phyloP scores from a whole-genome alignment of 2,113 vertebrate genomes.

The Mola mola region DNA sequence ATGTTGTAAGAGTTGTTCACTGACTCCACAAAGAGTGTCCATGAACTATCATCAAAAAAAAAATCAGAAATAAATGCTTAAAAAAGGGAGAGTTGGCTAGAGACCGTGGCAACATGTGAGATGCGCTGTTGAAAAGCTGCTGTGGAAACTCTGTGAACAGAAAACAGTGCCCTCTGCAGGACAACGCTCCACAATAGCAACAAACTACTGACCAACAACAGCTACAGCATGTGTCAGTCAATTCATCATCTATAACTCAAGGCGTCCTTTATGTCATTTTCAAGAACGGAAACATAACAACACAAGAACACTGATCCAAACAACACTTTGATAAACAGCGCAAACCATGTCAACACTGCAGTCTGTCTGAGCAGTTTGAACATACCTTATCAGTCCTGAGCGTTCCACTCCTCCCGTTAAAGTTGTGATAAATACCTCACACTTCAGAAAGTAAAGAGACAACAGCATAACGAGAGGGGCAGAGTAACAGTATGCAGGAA shows the following conservation, averaged over 20 bases:
- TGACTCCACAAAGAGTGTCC: too few species aligned
- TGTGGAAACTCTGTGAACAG: slow-evolving; percentile 13
- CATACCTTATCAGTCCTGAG: slow-evolving; percentile 27
- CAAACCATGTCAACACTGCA: neutral
- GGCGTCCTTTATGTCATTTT: too few species aligned
- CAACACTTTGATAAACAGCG: neutral
- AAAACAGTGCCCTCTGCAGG: slow-evolving; percentile 67
- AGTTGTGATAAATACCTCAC: neutral
- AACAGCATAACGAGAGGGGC: neutral
- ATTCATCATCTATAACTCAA: too few species aligned
- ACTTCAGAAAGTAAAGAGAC: slow-evolving; percentile 18
- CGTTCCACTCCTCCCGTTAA: neutral
- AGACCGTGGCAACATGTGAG: slow-evolving; percentile 48
- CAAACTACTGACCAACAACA: too few species aligned
- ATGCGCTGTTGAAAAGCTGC: slow-evolving; percentile 51
- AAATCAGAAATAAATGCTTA: neutral
- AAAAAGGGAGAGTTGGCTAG: neutral
- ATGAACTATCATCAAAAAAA: neutral
- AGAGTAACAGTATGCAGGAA: neutral
- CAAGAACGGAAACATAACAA: too few species aligned
- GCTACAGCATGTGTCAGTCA: neutral
- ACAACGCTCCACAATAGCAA: slow-evolving; percentile 18
- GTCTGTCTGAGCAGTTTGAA: neutral
- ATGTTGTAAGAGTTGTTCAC: too few species aligned
- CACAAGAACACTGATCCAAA: neutral